A percentile compares a stretch with the other conserved stretches of the same genome.
These are phyloP conservation scores for Aplidium turbinatum DNA, from an alignment of 23 tunicate species.

Conservation along the genomic window DNA sequence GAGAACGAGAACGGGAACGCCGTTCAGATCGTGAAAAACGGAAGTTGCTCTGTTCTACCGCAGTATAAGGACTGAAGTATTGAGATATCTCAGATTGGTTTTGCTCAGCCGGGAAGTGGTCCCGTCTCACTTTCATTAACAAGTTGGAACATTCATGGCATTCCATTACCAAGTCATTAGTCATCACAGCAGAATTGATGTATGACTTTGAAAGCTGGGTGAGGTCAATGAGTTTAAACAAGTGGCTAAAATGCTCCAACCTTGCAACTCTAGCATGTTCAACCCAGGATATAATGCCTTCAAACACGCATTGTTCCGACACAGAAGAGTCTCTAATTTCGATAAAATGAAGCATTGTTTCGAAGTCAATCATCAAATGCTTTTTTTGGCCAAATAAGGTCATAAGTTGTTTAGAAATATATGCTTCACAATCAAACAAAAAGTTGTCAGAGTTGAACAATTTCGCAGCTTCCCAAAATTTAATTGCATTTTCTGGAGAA, in stretches of 20 bases:
- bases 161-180: not conserved
- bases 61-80: too few species aligned
- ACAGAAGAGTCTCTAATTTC: not conserved
- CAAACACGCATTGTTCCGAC: not conserved
- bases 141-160: not conserved
- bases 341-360: not conserved
- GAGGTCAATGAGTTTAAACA: slow-evolving; percentile 1
- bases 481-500: not conserved
- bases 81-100: too few species aligned
- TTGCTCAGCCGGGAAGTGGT: not conserved
- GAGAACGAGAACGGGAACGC: too few species aligned
- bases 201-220: not conserved
- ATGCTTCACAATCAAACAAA: not conserved
- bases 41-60: too few species aligned
- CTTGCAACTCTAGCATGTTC: not conserved
- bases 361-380: not conserved
- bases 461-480: not conserved
- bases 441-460: not conserved
- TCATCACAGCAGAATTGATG: not conserved
- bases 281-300: slow-evolving; percentile 9
- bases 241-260: not conserved
- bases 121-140: not conserved
- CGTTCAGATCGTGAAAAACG: too few species aligned
- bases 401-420: not conserved
- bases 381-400: not conserved